Evolutionary conservation across 2,113 vertebrate species (phyloP).

Genomic region (Anolis carolinensis): DNA sequence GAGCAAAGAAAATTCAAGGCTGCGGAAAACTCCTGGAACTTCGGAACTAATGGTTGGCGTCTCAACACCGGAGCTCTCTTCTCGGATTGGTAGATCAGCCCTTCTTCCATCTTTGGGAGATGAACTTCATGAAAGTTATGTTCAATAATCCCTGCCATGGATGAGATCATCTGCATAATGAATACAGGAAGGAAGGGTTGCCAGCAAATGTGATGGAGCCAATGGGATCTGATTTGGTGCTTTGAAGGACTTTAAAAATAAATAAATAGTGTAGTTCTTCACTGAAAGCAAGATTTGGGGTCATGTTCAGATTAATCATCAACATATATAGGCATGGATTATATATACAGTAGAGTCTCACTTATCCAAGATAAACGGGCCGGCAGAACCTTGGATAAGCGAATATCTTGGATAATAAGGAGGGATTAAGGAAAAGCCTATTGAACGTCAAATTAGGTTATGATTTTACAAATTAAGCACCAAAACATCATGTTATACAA

Average conservation of each 20-base stretch:
- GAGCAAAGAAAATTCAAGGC: slow-evolving; percentile 74
- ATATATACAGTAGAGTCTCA: no score
- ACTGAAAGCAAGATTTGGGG: no score
- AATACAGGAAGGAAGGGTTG: neutral
- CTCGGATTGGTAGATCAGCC: neutral
- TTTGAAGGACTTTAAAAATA: neutral
- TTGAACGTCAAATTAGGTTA: no score
- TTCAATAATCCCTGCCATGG: neutral
- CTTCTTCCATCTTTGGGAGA: neutral
- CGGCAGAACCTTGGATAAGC: no score
- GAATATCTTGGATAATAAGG: no score
- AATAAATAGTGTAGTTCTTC: neutral
- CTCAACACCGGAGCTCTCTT: slow-evolving; percentile 4
- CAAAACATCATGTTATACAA: no score
- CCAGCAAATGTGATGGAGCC: neutral
- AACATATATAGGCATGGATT: no score
- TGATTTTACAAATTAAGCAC: no score
- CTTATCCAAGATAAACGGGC: no score
- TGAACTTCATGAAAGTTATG: neutral
- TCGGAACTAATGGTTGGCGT: slow-evolving; percentile 65
- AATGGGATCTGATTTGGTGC: no score
- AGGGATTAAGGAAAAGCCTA: no score
- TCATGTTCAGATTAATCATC: no score
- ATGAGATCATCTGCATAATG: neutral
- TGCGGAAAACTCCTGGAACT: slow-evolving; percentile 70